Base-by-base conservation (phyloP, 2,113 vertebrate genomes). In the Gracilinanus agilis region DNA sequence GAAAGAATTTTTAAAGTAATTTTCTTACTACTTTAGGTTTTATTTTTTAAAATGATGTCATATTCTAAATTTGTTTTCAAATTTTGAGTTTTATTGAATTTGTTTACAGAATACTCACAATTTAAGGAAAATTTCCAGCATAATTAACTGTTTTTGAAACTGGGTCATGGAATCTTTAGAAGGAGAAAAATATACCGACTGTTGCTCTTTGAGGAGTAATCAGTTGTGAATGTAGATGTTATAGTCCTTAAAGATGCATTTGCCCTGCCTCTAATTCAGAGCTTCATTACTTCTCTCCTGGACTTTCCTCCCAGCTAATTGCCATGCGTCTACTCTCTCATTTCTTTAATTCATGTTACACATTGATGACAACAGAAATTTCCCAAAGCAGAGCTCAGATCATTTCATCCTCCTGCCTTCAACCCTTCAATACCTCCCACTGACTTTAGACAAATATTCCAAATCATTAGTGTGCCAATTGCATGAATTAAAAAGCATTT, bases 1-100 rank as follows among this genome's bases (percentile, higher is more conserved):
- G 55, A 92, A 97, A 97, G 95, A 98, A 58, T 96, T 96, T 93
- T 10, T 93, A 40, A 83, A 40, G 67, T 21, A 23, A 83, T 23
- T 83, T 40, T 21, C 67, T 40, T n/a, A 83, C n/a, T 23, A 97
- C 67, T 19, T 49, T 95, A 89, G 89, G 24, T 24, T 94, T 89
- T 40, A 10, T 94, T 96, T 95, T 53, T 89, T 89, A 93, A 89
- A 27, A 58, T 93, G 53, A 44, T 90, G 0, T 34, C 9, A 1
- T 44, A 6, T 40, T 90, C 56, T 88, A 24, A 90, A 92, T 13
- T 5, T 92, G 54, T 54, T 90, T 92, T 89, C 44, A 88, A 95
- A 94, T 93, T 97, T 95, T 96, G 94, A 92, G 94, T 96, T 93
- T 83, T 83, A 83, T 83, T 44, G 23, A 91, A 53, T 56, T 91